Percentiles rank a stretch among this genome's conserved stretches.
phyloP scores from a whole-genome alignment of 2,113 vertebrate genomes.

The Pterocles orientalis region DNA sequence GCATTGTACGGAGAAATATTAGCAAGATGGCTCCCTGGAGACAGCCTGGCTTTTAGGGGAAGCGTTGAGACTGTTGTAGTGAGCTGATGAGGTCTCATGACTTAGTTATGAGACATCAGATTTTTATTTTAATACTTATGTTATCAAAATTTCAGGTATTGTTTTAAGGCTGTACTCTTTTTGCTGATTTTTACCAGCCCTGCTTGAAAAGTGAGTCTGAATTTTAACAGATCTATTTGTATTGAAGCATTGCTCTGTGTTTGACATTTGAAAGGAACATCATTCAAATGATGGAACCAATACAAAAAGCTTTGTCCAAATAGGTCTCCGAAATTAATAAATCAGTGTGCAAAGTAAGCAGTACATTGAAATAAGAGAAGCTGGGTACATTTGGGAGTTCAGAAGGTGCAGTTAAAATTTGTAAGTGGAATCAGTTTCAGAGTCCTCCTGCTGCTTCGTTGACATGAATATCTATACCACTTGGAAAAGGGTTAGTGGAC shows the following conservation, averaged over 20 bases:
- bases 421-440: neutral
- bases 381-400: neutral
- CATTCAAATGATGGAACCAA: neutral
- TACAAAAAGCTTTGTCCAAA: neutral
- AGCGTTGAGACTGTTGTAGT: neutral
- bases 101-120: slow-evolving; percentile 41
- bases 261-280: neutral
- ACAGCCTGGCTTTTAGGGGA: neutral
- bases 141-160: neutral
- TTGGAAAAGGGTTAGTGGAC: neutral
- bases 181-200: neutral
- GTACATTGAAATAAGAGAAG: neutral
- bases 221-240: neutral
- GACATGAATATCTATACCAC: neutral
- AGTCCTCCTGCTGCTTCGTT: accelerated
- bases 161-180: neutral
- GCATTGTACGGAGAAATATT: slow-evolving; percentile 18
- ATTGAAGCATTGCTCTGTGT: neutral
- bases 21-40: slow-evolving; percentile 34
- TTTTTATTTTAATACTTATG: slow-evolving; percentile 12
- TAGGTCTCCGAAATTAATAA: neutral
- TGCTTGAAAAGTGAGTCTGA: neutral
- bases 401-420: neutral
- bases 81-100: slow-evolving; percentile 22
- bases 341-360: neutral